Evolutionary conservation across 2,888 invertebrate species (phyloP).

Genomic region (Gastrophysa polygoni): DNA sequence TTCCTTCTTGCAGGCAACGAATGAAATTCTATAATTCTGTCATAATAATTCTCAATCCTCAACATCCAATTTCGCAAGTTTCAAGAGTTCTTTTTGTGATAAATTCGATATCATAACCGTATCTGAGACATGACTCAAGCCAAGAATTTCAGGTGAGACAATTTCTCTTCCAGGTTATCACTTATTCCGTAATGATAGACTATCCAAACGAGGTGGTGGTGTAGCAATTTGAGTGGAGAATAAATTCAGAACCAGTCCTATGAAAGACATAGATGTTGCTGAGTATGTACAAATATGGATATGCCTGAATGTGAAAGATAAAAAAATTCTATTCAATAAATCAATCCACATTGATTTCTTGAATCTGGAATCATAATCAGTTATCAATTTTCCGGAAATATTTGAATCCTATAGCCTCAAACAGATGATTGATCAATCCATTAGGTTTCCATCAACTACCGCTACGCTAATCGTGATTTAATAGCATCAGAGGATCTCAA

Average conservation of each 20-base stretch:
- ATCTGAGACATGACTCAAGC: not conserved
- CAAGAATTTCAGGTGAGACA: not conserved
- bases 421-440: not conserved
- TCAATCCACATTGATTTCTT: not conserved
- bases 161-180: not conserved
- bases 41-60: constrained; percentile 19
- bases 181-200: not conserved
- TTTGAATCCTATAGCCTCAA: not conserved
- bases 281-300: too few relatives aligned
- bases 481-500: not conserved
- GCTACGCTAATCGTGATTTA: not conserved
- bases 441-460: not conserved
- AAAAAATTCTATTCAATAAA: not conserved
- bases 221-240: not conserved
- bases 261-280: not conserved
- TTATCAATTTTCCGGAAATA: not conserved
- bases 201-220: not conserved
- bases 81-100: not conserved
- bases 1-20: too few relatives aligned
- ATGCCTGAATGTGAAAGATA: too few relatives aligned
- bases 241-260: not conserved
- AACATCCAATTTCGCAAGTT: not conserved
- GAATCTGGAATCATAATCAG: not conserved
- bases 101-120: not conserved
- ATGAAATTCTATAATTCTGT: too few relatives aligned